Evolutionary conservation across 2,113 vertebrate species (phyloP), one percentile per base, ranked within the genome.

Genomic region (Galeopterus variegatus): DNA sequence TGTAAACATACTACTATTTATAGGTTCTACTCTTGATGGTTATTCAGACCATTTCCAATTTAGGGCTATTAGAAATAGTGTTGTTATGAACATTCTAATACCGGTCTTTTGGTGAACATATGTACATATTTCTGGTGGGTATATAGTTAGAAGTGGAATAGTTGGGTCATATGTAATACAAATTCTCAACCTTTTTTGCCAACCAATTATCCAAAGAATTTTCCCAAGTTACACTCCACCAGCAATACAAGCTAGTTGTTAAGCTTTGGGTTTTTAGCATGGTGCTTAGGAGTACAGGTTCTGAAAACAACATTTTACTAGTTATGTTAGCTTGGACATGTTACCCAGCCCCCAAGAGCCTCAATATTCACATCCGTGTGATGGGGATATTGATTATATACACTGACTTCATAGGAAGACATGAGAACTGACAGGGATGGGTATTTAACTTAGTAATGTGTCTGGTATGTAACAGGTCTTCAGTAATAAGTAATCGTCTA

Each of bases 81-180:
- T 18, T 50, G 19, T 36, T 60, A 1, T 33, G 12, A 70, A 52
- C 45, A 67, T 48, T 23, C 33, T 75, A 58, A 12, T 26, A 13
- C 15, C 8, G n/a, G 24, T 48, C 82, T 96, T 95, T 79, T 72
- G 33, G 75, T 82, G 56, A 93, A 69, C n/a, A 65, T 5, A 84
- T 70, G 33, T 31, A 79, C 10, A 31, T 0, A 28, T 80, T 88
- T 90, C 87, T 81, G 24, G 54, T 69, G 76, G 7, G 31, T 65
- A 50, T 28, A 21, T 36, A 79, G 69, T 54, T 45, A 65, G 33
- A 62, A 69, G 70, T 82, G 79, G 60, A 77, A 48, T 28, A 52
- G 33, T 24, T 52, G 23, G 23, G n/a, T 69, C 73, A 41, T 50
- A 33, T 85, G 14, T 10, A 79, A 92, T 24, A 10, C 56, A 75